Base-by-base conservation (phyloP, 2,113 vertebrate genomes). In the Litocranius walleri region DNA sequence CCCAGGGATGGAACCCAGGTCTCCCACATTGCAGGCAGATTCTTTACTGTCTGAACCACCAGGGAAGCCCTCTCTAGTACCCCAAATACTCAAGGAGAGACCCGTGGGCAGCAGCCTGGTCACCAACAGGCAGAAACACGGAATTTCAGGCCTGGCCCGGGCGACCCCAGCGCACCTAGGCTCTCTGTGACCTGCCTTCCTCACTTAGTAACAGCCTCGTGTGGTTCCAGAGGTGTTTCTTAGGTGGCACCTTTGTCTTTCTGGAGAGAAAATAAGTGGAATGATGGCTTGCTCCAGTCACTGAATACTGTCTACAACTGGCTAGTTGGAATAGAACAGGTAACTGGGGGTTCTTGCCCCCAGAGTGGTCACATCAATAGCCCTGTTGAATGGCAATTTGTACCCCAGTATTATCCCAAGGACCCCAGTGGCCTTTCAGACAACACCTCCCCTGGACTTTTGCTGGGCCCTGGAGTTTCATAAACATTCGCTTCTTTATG, bases 51-150 rank as follows among this genome's bases (percentile, higher is more conserved):
- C 67, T 40, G 67, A 23, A n/a, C 67, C n/a, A 12, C n/a, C 67
- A 40, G 5, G 2, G 19, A 71, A 71, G 67, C 67, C 67, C n/a
- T 71, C 67, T 23, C 57, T 84, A 14, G 14, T 13, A 27, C 19
- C 45, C 40, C 84, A 4, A 5, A 4, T 43, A 48, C 15, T 48
- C 43, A 2, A 56, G 48, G n/a, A 29, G 12, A 71, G 33, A 33
- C 5, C n/a, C 27, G 0, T 5, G 13, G 67, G 14, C n/a, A 6
- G 17, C 45, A 52, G 36, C 40, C 64, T 57, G 3, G 9, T 48
- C 61, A 19, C 36, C 0, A 1, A 3, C 27, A 2, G 10, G 23
- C 14, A 19, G 45, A 64, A 36, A 48, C 4, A 3, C 3, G 23
- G 74, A 21, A 2, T 2, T 56, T 12, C 12, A 2, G 30, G 33